Conservation (phyloP, 2,888 invertebrate genomes). For the Drosophila barbarae region DNA sequence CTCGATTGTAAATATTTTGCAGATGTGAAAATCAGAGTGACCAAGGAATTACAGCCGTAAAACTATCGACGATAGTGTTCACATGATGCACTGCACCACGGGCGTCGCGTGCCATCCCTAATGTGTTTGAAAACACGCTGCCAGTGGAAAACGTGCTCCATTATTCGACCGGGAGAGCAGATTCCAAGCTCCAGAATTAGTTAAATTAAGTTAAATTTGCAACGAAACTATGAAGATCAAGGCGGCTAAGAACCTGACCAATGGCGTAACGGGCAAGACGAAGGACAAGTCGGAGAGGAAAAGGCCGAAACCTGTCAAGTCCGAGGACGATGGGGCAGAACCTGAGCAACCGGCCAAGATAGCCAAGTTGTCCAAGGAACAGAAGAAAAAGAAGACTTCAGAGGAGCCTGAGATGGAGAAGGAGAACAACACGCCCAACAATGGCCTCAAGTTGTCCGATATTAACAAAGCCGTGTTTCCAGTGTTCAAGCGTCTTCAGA, state of each 20-base stretch:
- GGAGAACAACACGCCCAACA: conserved; percentile 13
- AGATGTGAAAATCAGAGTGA: not conserved
- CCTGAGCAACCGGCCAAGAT: conserved; percentile 13
- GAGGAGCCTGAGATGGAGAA: conserved; percentile 18
- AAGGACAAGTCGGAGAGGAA: conserved; percentile 4
- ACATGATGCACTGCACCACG: no score
- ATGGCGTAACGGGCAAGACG: conserved; percentile 3
- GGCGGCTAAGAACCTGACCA: conserved; percentile 3
- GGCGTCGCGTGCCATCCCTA: conserved; percentile 4
- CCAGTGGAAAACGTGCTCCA: conserved; percentile 15
- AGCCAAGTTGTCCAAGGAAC: conserved; percentile 3
- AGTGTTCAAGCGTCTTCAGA: conserved; percentile 23
- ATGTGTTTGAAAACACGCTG: conserved; percentile 14
- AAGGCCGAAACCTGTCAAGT: conserved; percentile 10
- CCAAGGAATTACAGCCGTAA: not conserved
- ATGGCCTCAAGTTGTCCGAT: conserved; percentile 5
- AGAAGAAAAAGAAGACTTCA: not conserved
- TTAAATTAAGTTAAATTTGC: not conserved
- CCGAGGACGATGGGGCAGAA: conserved; percentile 1
- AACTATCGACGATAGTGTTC: not conserved
- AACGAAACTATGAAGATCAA: conserved; percentile 10
- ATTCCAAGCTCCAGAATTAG: not conserved
- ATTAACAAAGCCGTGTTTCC: conserved; percentile 27
- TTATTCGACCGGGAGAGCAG: not conserved
- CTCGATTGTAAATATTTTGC: conserved; percentile 2